Evolutionary conservation across 2,797 vertebrate genomes (phyloP), one percentile per base, ranked within the genome.

Genomic region (Nyctalus aviator): DNA sequence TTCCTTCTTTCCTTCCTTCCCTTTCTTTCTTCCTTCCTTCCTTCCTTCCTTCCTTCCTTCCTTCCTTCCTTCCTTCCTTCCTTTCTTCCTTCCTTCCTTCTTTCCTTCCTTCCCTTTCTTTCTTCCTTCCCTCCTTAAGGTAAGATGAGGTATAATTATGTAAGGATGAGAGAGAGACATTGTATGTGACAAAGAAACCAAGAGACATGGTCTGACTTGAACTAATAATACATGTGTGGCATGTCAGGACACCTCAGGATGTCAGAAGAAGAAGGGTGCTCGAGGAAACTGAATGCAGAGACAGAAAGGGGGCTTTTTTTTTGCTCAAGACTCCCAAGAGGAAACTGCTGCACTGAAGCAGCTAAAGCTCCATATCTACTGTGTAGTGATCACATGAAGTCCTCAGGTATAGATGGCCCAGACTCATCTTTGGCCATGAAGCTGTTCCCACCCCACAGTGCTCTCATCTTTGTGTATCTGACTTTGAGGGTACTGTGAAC

Each of bases 191-290:
- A 75, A 71, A 81, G 84, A 75, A 53, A 69, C 41, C 41, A 37
- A 20, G 73, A 82, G 20, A 73, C 64, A 12, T 62, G 41, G 73
- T 15, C 32, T 62, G 9, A 44, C 57, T 59, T 44, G 68, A 71
- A 90, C 27, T 84, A 62, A 93, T 41, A 69, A 66, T 88, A 92
- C 27, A 97, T 68, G 25, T 13, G 32, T 77, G 23, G n/a, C 82
- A 69, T 4, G 17, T 94, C 96, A 94, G 97, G 94, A 95, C 94
- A 21, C 1, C 25, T 8, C 21, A 69, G 69, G 66, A 25, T 73
- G 69, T 66, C 35, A 75, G 55, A 93, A 84, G 0, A 68, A 91
- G 93, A 88, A 94, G 93, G 75, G 91, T 41, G 64, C 69, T 3
- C 4, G 77, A 84, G 62, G 46, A 87, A 78, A 64, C 21, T 9